These are phyloP conservation scores for Lytechinus variegatus DNA, from an alignment of 35 echinoderm and acorn worm species.

Conservation along the genomic window DNA sequence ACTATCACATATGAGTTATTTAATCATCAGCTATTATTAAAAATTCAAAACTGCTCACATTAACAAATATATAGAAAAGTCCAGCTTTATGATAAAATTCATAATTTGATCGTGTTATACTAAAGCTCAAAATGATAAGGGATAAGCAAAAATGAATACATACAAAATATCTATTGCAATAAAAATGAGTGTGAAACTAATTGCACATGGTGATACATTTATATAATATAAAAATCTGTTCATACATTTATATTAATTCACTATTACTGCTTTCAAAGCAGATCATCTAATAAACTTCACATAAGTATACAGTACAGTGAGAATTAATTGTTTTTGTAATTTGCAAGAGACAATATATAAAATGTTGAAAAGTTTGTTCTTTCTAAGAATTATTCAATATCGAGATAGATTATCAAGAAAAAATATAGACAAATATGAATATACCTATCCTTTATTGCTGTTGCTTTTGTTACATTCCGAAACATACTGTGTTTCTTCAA, in stretches of 20 bases:
- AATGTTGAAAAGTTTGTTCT: background rate
- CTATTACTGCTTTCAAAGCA: background rate
- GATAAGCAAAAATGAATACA: conserved; percentile 1
- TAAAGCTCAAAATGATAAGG: background rate
- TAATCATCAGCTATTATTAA: background rate
- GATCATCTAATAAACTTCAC: background rate
- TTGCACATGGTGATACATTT: background rate
- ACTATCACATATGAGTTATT: background rate
- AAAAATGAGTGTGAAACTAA: background rate
- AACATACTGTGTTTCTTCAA: background rate
- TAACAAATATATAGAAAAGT: conserved; percentile 29
- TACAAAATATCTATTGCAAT: background rate
- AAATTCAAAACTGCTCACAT: background rate
- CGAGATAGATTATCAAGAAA: too few species aligned
- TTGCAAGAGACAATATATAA: background rate
- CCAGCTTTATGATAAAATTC: conserved; percentile 36
- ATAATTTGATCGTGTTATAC: background rate
- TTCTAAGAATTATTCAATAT: too few species aligned
- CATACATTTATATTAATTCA: background rate
- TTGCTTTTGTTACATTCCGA: too few species aligned
- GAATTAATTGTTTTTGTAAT: background rate
- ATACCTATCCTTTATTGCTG: too few species aligned
- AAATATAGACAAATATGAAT: too few species aligned
- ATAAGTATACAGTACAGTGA: background rate
- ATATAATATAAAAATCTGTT: background rate